phyloP scores from a whole-genome alignment of 2,113 vertebrate genomes.

The Misgurnus mizolepis region DNA sequence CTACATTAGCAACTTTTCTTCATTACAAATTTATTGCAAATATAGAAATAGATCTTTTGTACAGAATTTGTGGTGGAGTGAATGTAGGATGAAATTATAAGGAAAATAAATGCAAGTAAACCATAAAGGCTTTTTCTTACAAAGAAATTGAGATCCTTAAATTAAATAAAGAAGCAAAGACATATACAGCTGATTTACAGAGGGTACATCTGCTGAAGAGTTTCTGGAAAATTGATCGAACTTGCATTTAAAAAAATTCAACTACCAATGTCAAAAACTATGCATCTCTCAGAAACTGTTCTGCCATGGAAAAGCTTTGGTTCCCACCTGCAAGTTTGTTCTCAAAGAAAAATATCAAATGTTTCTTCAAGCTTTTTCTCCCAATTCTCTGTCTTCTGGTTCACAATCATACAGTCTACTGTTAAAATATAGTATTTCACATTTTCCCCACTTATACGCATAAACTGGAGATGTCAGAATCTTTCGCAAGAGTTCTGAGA shows the following conservation, averaged over 20 bases:
- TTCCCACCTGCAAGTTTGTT: neutral
- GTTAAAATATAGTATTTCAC: too few species aligned
- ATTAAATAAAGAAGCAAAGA: constrained; percentile 58
- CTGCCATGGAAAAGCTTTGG: constrained; percentile 51
- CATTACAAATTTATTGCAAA: constrained; percentile 82
- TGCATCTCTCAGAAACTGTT: neutral
- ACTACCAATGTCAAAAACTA: constrained; percentile 31
- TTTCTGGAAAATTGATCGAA: neutral
- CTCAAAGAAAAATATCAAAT: neutral
- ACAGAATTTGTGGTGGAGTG: constrained; percentile 74
- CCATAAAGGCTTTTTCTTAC: constrained; percentile 8
- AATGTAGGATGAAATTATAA: constrained; percentile 63
- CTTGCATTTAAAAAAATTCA: constrained; percentile 8
- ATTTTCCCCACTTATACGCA: neutral
- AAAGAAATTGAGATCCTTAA: neutral
- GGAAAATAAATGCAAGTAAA: constrained; percentile 61
- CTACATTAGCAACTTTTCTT: constrained; percentile 51
- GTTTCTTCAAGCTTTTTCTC: neutral
- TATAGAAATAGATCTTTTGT: constrained; percentile 83
- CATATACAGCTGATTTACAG: constrained; percentile 24
- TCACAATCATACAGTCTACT: neutral
- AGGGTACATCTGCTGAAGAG: constrained; percentile 15
- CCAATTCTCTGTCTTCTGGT: neutral
- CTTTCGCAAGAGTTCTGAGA: constrained; percentile 3
- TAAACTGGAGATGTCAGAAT: neutral